phyloP scores from a whole-genome alignment of 2,113 vertebrate genomes.

The Brachyhypopomus occidentalis region DNA sequence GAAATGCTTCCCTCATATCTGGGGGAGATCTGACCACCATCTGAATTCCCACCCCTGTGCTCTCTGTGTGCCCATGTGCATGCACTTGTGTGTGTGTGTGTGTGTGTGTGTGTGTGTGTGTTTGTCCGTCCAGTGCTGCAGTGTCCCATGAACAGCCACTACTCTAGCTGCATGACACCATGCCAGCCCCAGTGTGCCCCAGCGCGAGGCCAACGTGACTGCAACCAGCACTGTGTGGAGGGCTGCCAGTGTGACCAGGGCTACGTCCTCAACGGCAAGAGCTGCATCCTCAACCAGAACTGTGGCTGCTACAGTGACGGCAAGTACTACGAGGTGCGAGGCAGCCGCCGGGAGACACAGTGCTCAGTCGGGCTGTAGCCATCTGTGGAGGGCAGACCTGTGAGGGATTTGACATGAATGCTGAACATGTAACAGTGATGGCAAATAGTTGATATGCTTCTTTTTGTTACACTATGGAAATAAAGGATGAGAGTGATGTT shows the following conservation, averaged over 20 bases:
- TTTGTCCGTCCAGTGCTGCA: constrained; percentile 76
- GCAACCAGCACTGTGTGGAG: constrained; percentile 93
- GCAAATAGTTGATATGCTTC: neutral
- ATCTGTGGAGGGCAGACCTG: too few relatives aligned
- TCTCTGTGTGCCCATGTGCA: neutral
- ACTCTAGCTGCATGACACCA: constrained; percentile 88
- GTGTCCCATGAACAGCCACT: constrained; percentile 94
- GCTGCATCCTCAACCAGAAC: constrained; percentile 91
- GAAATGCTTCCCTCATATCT: constrained; percentile 13
- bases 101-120: neutral
- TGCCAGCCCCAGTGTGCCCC: constrained; percentile 95
- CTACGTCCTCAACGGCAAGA: constrained; percentile 90
- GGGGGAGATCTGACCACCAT: neutral
- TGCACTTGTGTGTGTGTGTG: too few relatives aligned
- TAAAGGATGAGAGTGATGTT: neutral
- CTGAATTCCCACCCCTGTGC: neutral
- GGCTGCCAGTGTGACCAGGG: constrained; percentile 94
- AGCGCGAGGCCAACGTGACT: constrained; percentile 90
- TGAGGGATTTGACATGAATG: neutral
- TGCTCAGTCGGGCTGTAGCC: neutral
- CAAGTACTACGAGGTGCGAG: constrained; percentile 92
- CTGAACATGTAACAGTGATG: neutral
- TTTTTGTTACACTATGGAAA: neutral
- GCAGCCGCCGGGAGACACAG: neutral
- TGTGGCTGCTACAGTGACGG: constrained; percentile 95